Evolutionary conservation across 1,140 invertebrate genomes (phyloP).

Genomic region (Drosophila guanche): DNA sequence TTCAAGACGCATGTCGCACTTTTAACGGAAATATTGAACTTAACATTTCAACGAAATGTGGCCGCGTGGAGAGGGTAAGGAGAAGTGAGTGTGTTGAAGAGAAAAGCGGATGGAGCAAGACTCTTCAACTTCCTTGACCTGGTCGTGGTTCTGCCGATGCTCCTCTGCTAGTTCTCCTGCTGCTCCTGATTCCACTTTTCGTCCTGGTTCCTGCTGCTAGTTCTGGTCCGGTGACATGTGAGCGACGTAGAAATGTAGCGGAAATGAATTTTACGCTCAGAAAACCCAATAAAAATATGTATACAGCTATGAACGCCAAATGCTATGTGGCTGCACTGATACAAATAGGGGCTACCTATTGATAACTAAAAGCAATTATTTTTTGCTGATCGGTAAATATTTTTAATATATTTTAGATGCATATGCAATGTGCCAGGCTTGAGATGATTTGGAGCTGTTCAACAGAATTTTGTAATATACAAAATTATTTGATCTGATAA

Average conservation of each 20-base stretch:
- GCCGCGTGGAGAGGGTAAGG: slow-evolving; percentile 32
- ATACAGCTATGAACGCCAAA: slow-evolving; percentile 5
- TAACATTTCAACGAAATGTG: slow-evolving; percentile 22
- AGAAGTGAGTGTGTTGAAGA: slow-evolving; percentile 8
- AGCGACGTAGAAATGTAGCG: slow-evolving; percentile 71
- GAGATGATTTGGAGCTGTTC: no score
- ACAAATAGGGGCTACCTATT: not conserved
- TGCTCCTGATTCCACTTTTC: not conserved
- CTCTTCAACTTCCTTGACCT: slow-evolving; percentile 30
- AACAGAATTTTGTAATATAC: no score
- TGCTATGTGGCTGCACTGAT: not conserved
- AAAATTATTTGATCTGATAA: no score
- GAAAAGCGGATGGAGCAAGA: slow-evolving; percentile 7
- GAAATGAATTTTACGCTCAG: slow-evolving; percentile 76
- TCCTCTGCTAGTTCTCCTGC: not conserved
- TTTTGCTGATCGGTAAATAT: no score
- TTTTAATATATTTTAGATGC: no score
- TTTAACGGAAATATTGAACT: slow-evolving; percentile 71
- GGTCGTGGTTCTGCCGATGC: not conserved
- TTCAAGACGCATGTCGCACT: slow-evolving; percentile 41
- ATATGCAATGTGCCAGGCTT: no score
- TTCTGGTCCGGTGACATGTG: slow-evolving; percentile 59
- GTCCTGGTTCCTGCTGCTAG: slow-evolving; percentile 4
- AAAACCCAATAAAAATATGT: slow-evolving; percentile 65
- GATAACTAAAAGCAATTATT: no score